Evolutionary conservation across 1,140 invertebrate genomes (phyloP), one percentile per base, ranked within the genome.

Genomic region (Octopus bimaculoides): DNA sequence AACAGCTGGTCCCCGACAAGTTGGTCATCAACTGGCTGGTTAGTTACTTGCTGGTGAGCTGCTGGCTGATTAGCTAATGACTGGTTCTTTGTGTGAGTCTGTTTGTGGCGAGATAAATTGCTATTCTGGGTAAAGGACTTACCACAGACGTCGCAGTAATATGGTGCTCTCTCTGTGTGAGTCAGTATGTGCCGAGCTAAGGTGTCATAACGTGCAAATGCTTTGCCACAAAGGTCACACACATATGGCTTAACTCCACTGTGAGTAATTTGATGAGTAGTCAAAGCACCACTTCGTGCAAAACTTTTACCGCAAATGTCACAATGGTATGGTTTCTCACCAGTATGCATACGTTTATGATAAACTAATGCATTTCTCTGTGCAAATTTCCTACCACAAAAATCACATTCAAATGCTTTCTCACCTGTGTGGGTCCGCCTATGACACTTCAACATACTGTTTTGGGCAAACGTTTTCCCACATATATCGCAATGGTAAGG

Each of bases 111-210:
- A 14, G n/a, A 41, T 8, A 78, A 20, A 77, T 76, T 78, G 26
- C 77, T 71, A 53, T 81, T 78, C 7, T 78, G 53, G n/a, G 52
- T 77, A 53, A 82, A 82, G 6, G 54, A 5, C 73, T 81, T 82
- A 41, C 77, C 78, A 76, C 81, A 82, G 4, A 61, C 9, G 9
- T 9, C 9, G 17, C 56, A 61, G 4, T 17, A 61, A 17, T 12
- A 61, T 61, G 17, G 56, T 12, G 9, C 17, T 12, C 17, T 17
- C 9, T 12, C 9, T 17, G 56, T 12, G 17, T 61, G 56, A 53
- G 26, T 8, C 20, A 10, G 85, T 93, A 94, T 83, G 93, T 92
- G 56, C 92, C 92, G 79, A 91, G 89, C 82, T 93, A 93, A 5
- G 91, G 90, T 9, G 91, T 83, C 80, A 93, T 92, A 83, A 94